Evolutionary conservation across 2,797 vertebrate genomes (phyloP), one percentile per base, ranked within the genome.

Genomic region (Heterohyrax brucei): DNA sequence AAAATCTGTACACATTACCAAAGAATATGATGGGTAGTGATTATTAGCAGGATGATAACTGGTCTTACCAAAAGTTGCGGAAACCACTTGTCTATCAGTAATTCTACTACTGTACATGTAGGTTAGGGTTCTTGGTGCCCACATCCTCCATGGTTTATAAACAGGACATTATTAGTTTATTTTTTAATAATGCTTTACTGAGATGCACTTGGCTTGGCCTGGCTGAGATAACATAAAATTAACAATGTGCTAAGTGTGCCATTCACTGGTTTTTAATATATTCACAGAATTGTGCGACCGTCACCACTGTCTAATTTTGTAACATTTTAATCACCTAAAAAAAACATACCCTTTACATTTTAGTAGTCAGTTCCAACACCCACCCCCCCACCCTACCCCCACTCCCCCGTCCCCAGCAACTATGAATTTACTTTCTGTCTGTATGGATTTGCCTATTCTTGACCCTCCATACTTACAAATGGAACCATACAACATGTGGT

Each of bases 101-200:
- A 26, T 87, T 81, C 30, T 86, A 28, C 18, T 33, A 44, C 80
- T 82, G 28, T 24, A 1, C 62, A 22, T 19, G 5, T 30, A 81
- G 48, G 50, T 18, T 66, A 89, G 12, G 3, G 26, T 10, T 64
- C 50, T 89, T 64, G 33, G 56, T 56, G 21, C 62, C 19, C n/a
- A 70, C 7, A 24, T 1, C 16, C 30, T 18, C 30, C 28, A 18
- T 9, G 44, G 4, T 46, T 82, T 50, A 56, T 94, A 72, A 61
- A 8, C 44, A 89, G 6, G 4, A 7, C 56, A 68, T 76, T 82
- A 26, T 68, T 68, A 10, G 28, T 61, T 61, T 53, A 2, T 66
- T 93, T 84, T 76, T 46, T 53, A 89, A 77, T 78, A 81, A 59
- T 5, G 21, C 8, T 92, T 77, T 89, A 75, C 46, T 59, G 10